A percentile compares a stretch with the other conserved stretches of the same genome.
These are phyloP conservation scores for Gopherus evgoodei DNA, from an alignment of 2,113 vertebrate species.

Conservation along the genomic window DNA sequence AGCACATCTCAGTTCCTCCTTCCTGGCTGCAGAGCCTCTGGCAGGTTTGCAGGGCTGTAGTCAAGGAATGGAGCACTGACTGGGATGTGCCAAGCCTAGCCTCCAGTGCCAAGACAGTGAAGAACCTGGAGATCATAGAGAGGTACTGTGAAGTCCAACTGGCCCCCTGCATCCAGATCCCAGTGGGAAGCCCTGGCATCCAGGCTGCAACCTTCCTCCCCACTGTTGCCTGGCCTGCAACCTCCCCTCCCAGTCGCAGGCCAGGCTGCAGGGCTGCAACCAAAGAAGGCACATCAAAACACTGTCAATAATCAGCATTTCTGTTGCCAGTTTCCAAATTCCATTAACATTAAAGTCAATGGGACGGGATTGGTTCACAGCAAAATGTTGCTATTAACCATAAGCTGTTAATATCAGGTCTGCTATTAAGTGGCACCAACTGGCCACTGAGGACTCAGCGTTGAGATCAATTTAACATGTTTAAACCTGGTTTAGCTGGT, in stretches of 20 bases:
- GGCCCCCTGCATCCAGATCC: neutral
- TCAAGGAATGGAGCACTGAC: neutral
- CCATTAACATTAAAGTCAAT: neutral
- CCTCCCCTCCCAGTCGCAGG: neutral
- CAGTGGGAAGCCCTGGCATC: neutral
- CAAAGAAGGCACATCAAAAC: neutral
- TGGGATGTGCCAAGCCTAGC: neutral
- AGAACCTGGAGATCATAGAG: neutral
- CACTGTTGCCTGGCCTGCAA: neutral
- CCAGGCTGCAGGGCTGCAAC: neutral
- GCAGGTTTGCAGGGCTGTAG: neutral
- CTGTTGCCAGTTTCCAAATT: neutral
- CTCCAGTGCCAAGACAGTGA: neutral
- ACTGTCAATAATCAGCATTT: neutral
- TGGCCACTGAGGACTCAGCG: neutral
- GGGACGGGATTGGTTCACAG: neutral
- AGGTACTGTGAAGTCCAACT: neutral
- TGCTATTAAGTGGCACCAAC: neutral
- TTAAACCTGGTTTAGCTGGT: neutral
- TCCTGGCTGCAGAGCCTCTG: neutral
- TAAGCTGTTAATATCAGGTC: neutral
- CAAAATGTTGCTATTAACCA: neutral
- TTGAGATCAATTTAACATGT: fast-evolving
- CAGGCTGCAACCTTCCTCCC: neutral
- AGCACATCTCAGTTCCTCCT: neutral